These are phyloP conservation scores for Panthera tigris DNA, from an alignment of 2,113 vertebrate genomes.

Conservation along the genomic window DNA sequence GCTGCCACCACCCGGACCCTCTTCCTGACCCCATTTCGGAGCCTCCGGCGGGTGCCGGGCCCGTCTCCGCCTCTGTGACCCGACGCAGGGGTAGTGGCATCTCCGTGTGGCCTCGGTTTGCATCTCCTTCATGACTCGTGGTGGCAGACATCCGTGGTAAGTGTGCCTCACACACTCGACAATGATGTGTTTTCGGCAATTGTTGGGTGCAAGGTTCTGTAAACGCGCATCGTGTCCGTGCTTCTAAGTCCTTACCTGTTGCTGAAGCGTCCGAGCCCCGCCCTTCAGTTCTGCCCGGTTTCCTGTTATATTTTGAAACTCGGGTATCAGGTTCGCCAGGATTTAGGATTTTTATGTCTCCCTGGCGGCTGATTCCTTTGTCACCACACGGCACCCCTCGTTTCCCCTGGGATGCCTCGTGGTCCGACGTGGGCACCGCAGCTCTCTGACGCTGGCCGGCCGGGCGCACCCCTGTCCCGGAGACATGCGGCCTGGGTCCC, in stretches of 20 bases:
- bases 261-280: too few species aligned
- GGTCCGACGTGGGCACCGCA: too few species aligned
- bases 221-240: neutral
- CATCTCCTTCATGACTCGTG: neutral
- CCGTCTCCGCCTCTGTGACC: neutral
- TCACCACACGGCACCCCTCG: rapidly evolving
- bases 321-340: neutral
- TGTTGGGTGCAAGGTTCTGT: neutral
- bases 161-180: neutral
- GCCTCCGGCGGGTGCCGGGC: neutral
- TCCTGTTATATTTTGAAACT: neutral
- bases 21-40: neutral
- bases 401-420: too few species aligned
- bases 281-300: neutral
- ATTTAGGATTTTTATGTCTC: neutral
- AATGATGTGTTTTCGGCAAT: neutral
- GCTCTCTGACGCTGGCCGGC: too few species aligned
- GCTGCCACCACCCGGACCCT: too few species aligned
- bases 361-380: neutral
- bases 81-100: neutral
- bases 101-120: neutral
- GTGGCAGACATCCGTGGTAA: neutral
- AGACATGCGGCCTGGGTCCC: too few species aligned
- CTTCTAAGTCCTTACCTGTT: neutral
- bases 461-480: too few species aligned